Evolutionary conservation across 1,140 invertebrate genomes (phyloP).

Genomic region (Saxidomus purpurata): DNA sequence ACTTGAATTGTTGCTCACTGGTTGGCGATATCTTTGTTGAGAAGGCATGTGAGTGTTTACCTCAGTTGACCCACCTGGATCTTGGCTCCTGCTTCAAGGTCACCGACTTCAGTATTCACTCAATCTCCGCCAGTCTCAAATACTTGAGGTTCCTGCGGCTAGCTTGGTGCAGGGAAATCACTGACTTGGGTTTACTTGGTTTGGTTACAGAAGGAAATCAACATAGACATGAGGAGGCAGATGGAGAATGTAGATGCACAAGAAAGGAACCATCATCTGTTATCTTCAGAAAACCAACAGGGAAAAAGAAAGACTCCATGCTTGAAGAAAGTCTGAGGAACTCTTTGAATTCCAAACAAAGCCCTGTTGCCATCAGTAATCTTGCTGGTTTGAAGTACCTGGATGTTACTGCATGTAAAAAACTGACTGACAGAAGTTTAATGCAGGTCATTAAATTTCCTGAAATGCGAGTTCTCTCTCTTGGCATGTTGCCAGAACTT

Average conservation of each 20-base stretch:
- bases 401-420: conserved; percentile 90
- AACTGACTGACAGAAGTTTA: conserved; percentile 91
- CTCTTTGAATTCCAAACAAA: conserved; percentile 24
- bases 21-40: conserved; percentile 89
- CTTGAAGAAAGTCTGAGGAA: conserved; percentile 85
- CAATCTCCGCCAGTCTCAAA: conserved; percentile 88
- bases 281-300: conserved; percentile 80
- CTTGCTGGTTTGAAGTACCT: conserved; percentile 87
- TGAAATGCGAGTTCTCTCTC: conserved; percentile 89
- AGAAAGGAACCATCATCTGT: conserved; percentile 70
- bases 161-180: conserved; percentile 90
- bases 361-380: conserved; percentile 88
- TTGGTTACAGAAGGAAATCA: conserved; percentile 64
- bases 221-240: conserved; percentile 59
- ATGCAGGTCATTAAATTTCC: conserved; percentile 90
- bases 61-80: conserved; percentile 89
- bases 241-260: conserved; percentile 75
- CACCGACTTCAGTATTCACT: conserved; percentile 89
- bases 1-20: conserved; percentile 88
- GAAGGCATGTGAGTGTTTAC: conserved; percentile 82
- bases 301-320: conserved; percentile 87
- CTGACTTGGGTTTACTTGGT: conserved; percentile 89
- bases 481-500: conserved; percentile 91
- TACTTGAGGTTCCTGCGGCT: conserved; percentile 89
- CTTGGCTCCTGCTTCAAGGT: conserved; percentile 90